These are phyloP conservation scores for Drosophila subquinaria DNA, from an alignment of 2,888 invertebrate genomes.

Conservation along the genomic window DNA sequence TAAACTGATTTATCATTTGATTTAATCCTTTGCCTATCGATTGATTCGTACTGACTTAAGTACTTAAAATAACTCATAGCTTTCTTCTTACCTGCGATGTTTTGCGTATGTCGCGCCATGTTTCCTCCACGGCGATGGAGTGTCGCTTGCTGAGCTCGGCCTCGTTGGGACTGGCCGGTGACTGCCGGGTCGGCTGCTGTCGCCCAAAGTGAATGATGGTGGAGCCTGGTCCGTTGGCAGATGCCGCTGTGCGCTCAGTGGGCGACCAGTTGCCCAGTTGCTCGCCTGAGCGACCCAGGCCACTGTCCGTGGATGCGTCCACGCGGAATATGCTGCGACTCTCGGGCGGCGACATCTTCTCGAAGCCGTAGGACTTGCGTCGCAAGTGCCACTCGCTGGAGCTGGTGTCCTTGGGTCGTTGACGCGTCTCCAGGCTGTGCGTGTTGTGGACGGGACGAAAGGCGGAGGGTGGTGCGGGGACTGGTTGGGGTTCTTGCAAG, in stretches of 20 bases:
- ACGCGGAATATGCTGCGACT: constrained; percentile 86
- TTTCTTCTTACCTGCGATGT: constrained; percentile 79
- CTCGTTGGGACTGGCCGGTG: constrained; percentile 42
- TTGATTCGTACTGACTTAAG: too few relatives aligned
- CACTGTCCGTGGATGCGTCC: constrained; percentile 92
- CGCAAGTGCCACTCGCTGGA: constrained; percentile 90
- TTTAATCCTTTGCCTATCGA: too few relatives aligned
- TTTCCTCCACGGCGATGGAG: constrained; percentile 88
- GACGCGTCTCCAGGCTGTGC: constrained; percentile 83
- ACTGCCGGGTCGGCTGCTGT: constrained; percentile 18
- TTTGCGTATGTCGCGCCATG: constrained; percentile 86
- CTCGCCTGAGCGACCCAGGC: constrained; percentile 91
- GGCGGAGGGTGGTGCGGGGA: constrained; percentile 47
- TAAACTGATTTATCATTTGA: too few relatives aligned
- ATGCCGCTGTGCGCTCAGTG: constrained; percentile 64
- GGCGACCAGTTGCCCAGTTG: constrained; percentile 87
- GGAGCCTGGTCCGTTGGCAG: constrained; percentile 62
- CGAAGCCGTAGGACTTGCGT: constrained; percentile 92
- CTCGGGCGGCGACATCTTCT: constrained; percentile 86
- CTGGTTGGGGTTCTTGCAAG: constrained; percentile 16
- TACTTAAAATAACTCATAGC: too few relatives aligned
- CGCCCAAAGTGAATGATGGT: constrained; percentile 84
- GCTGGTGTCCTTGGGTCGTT: constrained; percentile 82
- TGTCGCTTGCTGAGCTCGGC: constrained; percentile 86
- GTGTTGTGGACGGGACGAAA: constrained; percentile 76